Evolutionary conservation across 2,113 vertebrate species (phyloP), one percentile per base, ranked within the genome.

Genomic region (Laticauda colubrina): DNA sequence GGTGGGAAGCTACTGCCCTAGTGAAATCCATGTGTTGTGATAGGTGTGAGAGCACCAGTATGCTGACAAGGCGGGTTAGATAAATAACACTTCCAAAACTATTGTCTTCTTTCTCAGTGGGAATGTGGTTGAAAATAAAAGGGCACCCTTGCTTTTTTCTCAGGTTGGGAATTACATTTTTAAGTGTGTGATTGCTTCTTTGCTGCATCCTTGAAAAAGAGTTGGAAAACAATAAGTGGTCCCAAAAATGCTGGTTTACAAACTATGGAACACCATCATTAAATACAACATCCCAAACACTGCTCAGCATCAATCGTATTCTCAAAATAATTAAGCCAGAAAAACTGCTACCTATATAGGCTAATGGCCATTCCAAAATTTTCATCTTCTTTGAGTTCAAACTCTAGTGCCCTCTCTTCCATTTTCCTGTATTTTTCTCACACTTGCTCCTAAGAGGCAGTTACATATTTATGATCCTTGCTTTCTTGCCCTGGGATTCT

Each of bases 211-310:
- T 95, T 91, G 55, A 69, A 87, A 95, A 18, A 91, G 20, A 89
- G 34, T 64, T 92, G 87, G 95, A 55, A 61, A 95, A 93, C 85
- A 87, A 95, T 86, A 94, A 94, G 87, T 18, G 34, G 93, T 39
- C 57, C 95, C 95, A 95, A 95, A 89, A 96, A 94, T 61, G 93
- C n/a, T 94, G 94, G 54, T 51, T 51, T 93, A 89, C 90, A 92
- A 96, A 89, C 85, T 89, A 90, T 54, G 94, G 89, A 92, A 89
- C 92, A 94, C 91, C 45, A 93, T 93, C 89, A 94, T 92, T 95
- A 93, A 91, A 86, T 91, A 93, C 93, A 94, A 93, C 93, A 94
- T 56, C 93, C 95, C 94, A 95, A 96, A 64, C 89, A 91, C 45
- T 12, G 91, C 90, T 96, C 69, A 0, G 89, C 90, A 93, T 89